Evolutionary conservation across 2,113 vertebrate species (phyloP).

Genomic region (Corydoras sp.): DNA sequence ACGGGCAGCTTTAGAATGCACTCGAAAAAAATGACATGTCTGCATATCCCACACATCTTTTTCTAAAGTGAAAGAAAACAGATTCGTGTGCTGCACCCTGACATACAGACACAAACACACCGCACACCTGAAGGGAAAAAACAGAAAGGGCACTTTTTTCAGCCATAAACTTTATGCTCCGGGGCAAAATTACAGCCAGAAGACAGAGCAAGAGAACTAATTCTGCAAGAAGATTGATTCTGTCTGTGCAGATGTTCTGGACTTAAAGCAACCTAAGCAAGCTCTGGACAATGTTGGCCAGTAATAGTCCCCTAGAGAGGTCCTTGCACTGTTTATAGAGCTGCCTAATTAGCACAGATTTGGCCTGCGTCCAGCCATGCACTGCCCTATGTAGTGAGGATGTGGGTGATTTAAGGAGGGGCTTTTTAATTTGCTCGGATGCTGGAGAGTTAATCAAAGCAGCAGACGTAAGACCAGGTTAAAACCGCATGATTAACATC

Average conservation of each 20-base stretch:
- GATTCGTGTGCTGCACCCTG: neutral
- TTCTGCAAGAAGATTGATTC: conserved; percentile 52
- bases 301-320: conserved; percentile 59
- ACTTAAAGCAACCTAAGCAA: conserved; percentile 17
- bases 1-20: no score
- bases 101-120: conserved; percentile 25
- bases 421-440: no score
- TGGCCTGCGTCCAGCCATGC: conserved; percentile 52
- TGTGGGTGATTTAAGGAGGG: conserved; percentile 18
- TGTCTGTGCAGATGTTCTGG: conserved; percentile 51
- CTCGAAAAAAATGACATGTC: no score
- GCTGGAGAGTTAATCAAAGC: conserved; percentile 16
- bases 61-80: no score
- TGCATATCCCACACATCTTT: no score
- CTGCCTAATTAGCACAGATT: conserved; percentile 70
- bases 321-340: conserved; percentile 53
- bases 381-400: conserved; percentile 11
- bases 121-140: neutral
- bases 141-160: conserved; percentile 19
- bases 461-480: conserved; percentile 8
- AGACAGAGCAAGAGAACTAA: conserved; percentile 11
- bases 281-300: neutral
- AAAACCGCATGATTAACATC: conserved; percentile 9
- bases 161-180: neutral
- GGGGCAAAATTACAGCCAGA: conserved; percentile 1